These are phyloP conservation scores for Meloidogyne floridensis DNA, from an alignment of 1,140 invertebrate species.

Conservation along the genomic window DNA sequence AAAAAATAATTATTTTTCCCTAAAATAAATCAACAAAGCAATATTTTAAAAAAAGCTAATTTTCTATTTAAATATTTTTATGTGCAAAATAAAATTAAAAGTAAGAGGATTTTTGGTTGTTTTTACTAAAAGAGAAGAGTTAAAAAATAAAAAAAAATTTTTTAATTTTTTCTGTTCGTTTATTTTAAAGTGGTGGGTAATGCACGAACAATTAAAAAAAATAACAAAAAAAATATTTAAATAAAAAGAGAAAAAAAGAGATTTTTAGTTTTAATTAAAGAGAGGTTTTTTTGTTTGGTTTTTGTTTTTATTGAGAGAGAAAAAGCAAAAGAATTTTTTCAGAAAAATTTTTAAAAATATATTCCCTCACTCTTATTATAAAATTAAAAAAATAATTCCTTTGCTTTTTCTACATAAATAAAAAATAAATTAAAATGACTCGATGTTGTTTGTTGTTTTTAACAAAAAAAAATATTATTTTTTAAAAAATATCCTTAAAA, in stretches of 20 bases:
- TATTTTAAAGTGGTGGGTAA: not conserved
- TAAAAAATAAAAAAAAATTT: not conserved
- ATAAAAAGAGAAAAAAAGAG: not conserved
- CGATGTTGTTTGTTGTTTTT: not conserved
- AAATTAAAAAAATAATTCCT: not conserved
- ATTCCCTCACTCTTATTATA: too few relatives aligned
- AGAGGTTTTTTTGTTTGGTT: not conserved
- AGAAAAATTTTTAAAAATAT: not conserved
- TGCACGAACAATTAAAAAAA: not conserved
- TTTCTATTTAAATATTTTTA: too few relatives aligned
- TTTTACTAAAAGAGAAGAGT: too few relatives aligned
- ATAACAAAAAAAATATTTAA: not conserved
- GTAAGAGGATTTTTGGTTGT: too few relatives aligned
- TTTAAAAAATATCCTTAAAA: not conserved
- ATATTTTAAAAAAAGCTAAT: too few relatives aligned
- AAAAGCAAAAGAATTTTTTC: not conserved
- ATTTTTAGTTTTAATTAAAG: constrained; percentile 13
- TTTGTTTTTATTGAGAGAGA: not conserved
- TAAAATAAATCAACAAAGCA: too few relatives aligned
- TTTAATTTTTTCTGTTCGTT: not conserved
- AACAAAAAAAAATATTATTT: not conserved
- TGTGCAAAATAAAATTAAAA: too few relatives aligned
- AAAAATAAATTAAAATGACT: not conserved
- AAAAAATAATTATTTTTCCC: too few relatives aligned
- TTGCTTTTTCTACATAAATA: not conserved